phyloP scores from a whole-genome alignment of 2,888 invertebrate species.

The Siphlonurus alternatus region DNA sequence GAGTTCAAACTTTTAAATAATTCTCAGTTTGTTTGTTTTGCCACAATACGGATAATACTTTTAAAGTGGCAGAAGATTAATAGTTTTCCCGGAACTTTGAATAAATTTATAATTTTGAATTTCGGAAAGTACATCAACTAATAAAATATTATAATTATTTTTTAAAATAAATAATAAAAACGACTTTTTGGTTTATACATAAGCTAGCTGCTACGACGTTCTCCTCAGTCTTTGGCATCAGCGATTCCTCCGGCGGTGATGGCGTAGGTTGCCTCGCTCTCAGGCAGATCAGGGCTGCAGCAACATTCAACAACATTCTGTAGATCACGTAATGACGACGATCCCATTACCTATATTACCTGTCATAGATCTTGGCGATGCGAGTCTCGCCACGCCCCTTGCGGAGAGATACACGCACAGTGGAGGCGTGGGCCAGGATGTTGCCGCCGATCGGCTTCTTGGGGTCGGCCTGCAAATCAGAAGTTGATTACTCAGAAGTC shows the following conservation, averaged over 20 bases:
- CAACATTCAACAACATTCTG: background rate
- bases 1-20: too few relatives aligned
- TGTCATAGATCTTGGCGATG: constrained; percentile 65
- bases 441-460: constrained; percentile 70
- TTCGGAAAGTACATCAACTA: too few relatives aligned
- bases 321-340: background rate
- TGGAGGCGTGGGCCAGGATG: constrained; percentile 65
- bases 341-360: too few relatives aligned
- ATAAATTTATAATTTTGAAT: too few relatives aligned
- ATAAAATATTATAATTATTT: too few relatives aligned
- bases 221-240: constrained; percentile 47
- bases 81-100: too few relatives aligned
- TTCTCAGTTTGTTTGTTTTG: too few relatives aligned
- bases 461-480: constrained; percentile 42
- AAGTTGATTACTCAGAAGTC: too few relatives aligned
- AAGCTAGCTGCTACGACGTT: background rate
- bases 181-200: background rate
- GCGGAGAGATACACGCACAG: constrained; percentile 50
- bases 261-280: constrained; percentile 58
- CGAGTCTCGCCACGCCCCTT: constrained; percentile 56
- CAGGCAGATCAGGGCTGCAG: constrained; percentile 55
- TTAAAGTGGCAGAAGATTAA: too few relatives aligned
- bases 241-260: constrained; percentile 50
- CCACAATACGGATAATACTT: too few relatives aligned
- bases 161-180: too few relatives aligned